Conservation (phyloP, 1,140 invertebrate species). For the Pantala flavescens region DNA sequence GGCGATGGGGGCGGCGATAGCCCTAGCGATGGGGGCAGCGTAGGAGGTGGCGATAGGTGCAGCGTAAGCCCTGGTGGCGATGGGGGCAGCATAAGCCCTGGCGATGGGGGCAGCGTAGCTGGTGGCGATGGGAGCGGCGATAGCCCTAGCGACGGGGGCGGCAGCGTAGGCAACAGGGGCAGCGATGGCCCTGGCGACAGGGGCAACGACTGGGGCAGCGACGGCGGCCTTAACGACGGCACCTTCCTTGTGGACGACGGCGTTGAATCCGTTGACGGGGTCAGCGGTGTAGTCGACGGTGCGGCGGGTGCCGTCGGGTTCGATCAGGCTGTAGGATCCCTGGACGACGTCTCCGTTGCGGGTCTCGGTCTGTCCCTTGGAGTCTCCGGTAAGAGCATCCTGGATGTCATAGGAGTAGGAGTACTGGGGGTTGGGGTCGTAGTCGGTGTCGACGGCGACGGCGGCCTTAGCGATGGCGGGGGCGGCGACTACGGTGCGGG, state of each 20-base stretch:
- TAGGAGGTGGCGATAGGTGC: too few species aligned
- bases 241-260: not conserved
- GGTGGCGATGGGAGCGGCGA: not conserved
- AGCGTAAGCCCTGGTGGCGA: conserved; percentile 16
- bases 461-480: conserved; percentile 28
- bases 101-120: conserved; percentile 20
- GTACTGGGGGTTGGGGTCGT: conserved; percentile 21
- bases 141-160: conserved; percentile 12
- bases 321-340: conserved; percentile 27
- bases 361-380: conserved; percentile 39
- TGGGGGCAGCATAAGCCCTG: conserved; percentile 26
- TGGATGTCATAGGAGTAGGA: conserved; percentile 21
- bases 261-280: conserved; percentile 32
- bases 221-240: not conserved
- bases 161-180: conserved; percentile 36
- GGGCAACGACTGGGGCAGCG: conserved; percentile 36
- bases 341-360: conserved; percentile 33
- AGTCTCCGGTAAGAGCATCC: conserved; percentile 34
- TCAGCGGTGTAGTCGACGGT: conserved; percentile 29
- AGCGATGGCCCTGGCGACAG: too few species aligned
- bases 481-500: conserved; percentile 2
- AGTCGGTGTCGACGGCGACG: conserved; percentile 17
- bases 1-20: not conserved
- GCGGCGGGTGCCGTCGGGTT: conserved; percentile 32
- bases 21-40: too few species aligned